Evolutionary conservation across 2,888 invertebrate species (phyloP), one percentile per base, ranked within the genome.

Genomic region (Monopis laevigella): DNA sequence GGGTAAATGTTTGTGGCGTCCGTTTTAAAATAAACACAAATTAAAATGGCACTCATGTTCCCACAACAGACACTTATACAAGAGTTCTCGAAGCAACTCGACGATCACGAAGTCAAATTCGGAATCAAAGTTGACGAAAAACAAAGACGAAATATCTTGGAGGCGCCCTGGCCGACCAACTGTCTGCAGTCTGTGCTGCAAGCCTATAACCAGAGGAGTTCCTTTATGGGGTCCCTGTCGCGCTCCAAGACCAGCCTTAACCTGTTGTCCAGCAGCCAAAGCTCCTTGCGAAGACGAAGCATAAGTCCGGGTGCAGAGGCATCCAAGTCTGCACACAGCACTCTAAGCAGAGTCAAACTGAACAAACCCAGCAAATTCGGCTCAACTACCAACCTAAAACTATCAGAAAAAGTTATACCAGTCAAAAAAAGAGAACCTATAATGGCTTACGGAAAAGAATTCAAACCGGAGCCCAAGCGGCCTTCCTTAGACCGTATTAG

Each of bases 211-310:
- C 77, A 77, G 39, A 41, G 78, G 1, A 71, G 55, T 6, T 69
- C 74, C 7, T 82, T 86, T 51, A 77, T 85, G 6, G 84, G 83
- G 7, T 77, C 81, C 3, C 52, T 86, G 30, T 80, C 84, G 0
- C 59, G 85, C 1, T 85, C 86, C 0, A 66, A 84, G 11, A 86
- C 85, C 0, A 81, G 84, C 19, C 58, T 86, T 0, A 74, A 83
- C 55, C 42, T 62, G 2, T 60, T 70, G 46, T 43, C 70, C 1
- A 61, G 72, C 0, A 55, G 66, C 0, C 71, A 74, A 0, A 59
- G 56, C n/a, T 51, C 67, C 56, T 64, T 65, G 5, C 50, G 78
- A 1, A 46, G 77, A 1, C 46, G 71, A 0, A 74, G 72, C 39
- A 58, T 70, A 1, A 78, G 75, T 26, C 81, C 80, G 0, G 48